Evolutionary conservation across 1,140 invertebrate species (phyloP).

Genomic region (Asbolus verrucosus): DNA sequence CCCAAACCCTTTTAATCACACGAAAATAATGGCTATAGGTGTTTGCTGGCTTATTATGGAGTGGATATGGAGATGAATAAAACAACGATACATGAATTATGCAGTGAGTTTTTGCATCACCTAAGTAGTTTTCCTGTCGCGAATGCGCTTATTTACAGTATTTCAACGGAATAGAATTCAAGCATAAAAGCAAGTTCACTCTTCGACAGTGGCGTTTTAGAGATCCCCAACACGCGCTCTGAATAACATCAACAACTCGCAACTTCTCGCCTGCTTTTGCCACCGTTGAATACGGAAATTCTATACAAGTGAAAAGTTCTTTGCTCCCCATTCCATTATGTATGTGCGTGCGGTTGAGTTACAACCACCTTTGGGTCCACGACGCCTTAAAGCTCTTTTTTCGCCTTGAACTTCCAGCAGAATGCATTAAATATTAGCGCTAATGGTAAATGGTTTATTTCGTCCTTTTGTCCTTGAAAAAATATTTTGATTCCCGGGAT

Average conservation of each 20-base stretch:
- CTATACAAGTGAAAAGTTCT: slow-evolving; percentile 56
- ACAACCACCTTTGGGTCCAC: slow-evolving; percentile 27
- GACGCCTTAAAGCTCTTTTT: slow-evolving; percentile 7
- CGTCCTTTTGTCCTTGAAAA: too few species aligned
- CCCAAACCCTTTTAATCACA: slow-evolving; percentile 14
- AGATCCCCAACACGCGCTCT: slow-evolving; percentile 49
- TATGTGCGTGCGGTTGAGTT: slow-evolving; percentile 51
- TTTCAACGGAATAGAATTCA: slow-evolving; percentile 41
- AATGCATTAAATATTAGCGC: slow-evolving; percentile 51
- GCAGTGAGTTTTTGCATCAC: slow-evolving; percentile 40
- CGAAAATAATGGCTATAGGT: slow-evolving; percentile 12
- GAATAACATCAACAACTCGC: slow-evolving; percentile 54
- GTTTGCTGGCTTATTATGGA: not conserved
- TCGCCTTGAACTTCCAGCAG: slow-evolving; percentile 23
- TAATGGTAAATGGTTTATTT: too few species aligned
- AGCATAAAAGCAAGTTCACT: slow-evolving; percentile 44
- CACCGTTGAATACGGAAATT: slow-evolving; percentile 57
- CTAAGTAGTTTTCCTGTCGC: slow-evolving; percentile 44
- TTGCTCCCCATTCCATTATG: slow-evolving; percentile 52
- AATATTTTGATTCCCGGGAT: too few species aligned
- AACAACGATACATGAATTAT: slow-evolving; percentile 39
- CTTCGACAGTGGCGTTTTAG: slow-evolving; percentile 47
- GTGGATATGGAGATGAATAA: slow-evolving; percentile 34
- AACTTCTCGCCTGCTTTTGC: slow-evolving; percentile 52
- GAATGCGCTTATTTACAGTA: slow-evolving; percentile 46